Base-by-base conservation (phyloP, 2,113 vertebrate genomes). In the Stegastes partitus region DNA sequence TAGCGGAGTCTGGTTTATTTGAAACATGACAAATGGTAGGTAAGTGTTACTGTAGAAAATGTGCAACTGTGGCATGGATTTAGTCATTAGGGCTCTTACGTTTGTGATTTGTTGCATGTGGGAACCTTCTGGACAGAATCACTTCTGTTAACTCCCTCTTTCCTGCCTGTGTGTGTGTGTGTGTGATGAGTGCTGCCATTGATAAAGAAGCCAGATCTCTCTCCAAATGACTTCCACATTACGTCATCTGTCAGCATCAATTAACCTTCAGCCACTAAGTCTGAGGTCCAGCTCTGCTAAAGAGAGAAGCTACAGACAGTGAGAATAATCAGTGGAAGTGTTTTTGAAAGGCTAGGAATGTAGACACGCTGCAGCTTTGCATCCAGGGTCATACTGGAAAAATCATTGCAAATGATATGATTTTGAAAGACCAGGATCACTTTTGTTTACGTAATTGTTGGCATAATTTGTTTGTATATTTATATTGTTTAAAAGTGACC, bases 161-260 rank as follows among this genome's bases (percentile, higher is more conserved):
- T 19, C 14, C 28, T 53, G 42, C 56, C 23, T 42, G 9, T 74
- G 49, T 73, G 73, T 61, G 47, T 49, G 49, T 57, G 56, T 62
- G 61, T 50, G 55, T 34, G 62, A 57, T 57, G 45, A 59, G 45
- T 23, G 25, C 22, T 4, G 64, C 45, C 88, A 83, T 61, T 80
- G 87, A 86, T 90, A 89, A 89, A 88, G 74, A 82, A 80, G 66
- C 85, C 85, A 81, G 72, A 81, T 59, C 81, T 63, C 59, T 42
- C 63, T 61, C n/a, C 28, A 58, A 77, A 80, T 83, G 73, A 88
- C 75, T 86, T 87, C 64, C 81, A 79, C 19, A 49, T 86, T 77
- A 81, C 72, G 67, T 91, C 89, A 86, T 68, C 81, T 61, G 83
- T 91, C 91, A 79, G 74, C 73, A 69, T 79, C 73, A 62, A 74